These are phyloP conservation scores for Tylochromis polylepis DNA, from an alignment of 2,113 vertebrate species.

Conservation along the genomic window DNA sequence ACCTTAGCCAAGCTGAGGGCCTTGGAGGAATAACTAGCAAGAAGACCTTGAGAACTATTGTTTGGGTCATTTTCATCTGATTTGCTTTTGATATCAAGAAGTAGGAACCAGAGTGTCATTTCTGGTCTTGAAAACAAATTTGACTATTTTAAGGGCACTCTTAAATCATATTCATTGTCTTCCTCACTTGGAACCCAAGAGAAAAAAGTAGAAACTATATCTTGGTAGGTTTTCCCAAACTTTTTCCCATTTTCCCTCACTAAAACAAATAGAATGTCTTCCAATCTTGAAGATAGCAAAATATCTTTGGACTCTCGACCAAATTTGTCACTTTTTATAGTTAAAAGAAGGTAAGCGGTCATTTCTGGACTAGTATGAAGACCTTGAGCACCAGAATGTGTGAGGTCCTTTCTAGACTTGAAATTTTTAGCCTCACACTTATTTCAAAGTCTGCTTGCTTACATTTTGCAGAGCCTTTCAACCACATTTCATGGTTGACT, in stretches of 20 bases:
- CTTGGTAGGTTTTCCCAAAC: not conserved
- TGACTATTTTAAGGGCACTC: not conserved
- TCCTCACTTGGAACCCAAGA: not conserved
- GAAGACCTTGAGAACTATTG: not conserved
- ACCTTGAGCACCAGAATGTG: not conserved
- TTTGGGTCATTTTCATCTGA: not conserved
- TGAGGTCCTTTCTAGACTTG: not conserved
- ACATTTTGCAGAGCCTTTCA: not conserved
- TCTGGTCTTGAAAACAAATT: not conserved
- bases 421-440: not conserved
- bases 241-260: fast-evolving
- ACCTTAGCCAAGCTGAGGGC: not conserved
- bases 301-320: not conserved
- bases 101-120: not conserved
- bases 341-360: not conserved
- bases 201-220: not conserved
- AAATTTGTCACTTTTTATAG: not conserved
- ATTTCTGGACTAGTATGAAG: not conserved
- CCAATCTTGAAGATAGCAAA: not conserved
- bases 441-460: not conserved
- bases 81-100: not conserved
- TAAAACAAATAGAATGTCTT: not conserved
- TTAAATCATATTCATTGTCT: not conserved
- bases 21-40: not conserved
- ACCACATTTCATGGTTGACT: not conserved